Base-by-base conservation (phyloP, 2,797 vertebrate genomes). In the Sebastes vulpes region DNA sequence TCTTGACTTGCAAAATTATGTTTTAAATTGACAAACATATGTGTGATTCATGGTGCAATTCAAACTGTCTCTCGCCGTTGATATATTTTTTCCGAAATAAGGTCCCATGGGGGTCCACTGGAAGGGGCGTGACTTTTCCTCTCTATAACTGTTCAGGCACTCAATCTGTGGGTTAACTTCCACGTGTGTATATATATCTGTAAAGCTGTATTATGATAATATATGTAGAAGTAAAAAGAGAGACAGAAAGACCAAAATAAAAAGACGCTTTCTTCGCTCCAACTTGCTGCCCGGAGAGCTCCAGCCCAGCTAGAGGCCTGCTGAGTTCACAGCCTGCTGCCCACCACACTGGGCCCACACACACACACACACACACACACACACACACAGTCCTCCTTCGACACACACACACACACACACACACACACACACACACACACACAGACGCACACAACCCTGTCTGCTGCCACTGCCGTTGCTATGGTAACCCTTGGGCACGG, bases 401-500 rank as follows among this genome's bases (percentile, higher is more conserved):
- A 73, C 57, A 68, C 58, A 83, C 59, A 82, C 81, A 78, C 76
- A 83, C 79, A 76, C 74, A 79, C 82, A 80, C 81, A 72, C 81
- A 78, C 76, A 79, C 82, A 80, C 81, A 72, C 75, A 72, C 69
- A 76, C 82, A 78, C 72, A 83, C 83, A 78, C 76, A 75, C 82
- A 80, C 48, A 42, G 12, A 86, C 76, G 57, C 89, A 87, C 84
- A 90, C 82, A 83, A 75, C 74, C 84, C 84, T 82, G 83, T 93
- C 91, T 93, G 89, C 93, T 92, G 91, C 90, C 91, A 92, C 92
- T 91, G 93, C 84, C 82, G 92, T 95, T 93, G 86, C 94, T 70
- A 93, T 95, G 91, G 94, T 76, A 95, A 96, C 92, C 89, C 89
- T 85, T 86, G 88, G 92, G 93, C 92, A 94, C 84, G 76, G 92